Base-by-base conservation (phyloP, 2,113 vertebrate species). In the Periophthalmus modestus region DNA sequence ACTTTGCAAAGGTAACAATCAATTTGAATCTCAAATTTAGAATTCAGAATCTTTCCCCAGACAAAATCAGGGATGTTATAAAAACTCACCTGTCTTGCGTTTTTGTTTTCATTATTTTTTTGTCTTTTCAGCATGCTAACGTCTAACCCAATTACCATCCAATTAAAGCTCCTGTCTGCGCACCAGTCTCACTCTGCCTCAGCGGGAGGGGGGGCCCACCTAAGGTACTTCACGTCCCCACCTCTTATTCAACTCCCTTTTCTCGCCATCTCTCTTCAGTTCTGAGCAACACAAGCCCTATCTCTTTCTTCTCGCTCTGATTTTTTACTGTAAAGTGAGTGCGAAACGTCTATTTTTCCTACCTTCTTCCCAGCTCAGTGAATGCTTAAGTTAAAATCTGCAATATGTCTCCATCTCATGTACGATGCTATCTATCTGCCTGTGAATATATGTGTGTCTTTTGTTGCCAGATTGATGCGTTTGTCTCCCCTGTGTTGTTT, bases 401-500 rank as follows among this genome's bases (percentile, higher is more conserved):
- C 78, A 66, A 78, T 73, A 33, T 50, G 34, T 75, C 57, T 74
- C 36, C 43, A 68, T 63, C 68, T 39, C 28, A 65, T 85, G 52
- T 80, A 52, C 72, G 58, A 61, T 24, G 54, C 55, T 65, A 66
- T 79, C 66, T 75, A 21, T 81, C 48, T 68, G 54, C 72, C 78
- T 81, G 54, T 79, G 71, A 72, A 68, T 75, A 67, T 72, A 61
- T 61, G 67, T 74, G 57, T 76, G 72, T 70, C 79, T 54, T 82
- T 85, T 76, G 63, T 72, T 72, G 52, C 54, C 86, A 90, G 92
- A 94, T 92, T 88, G 90, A 93, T 93, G 89, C 91, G 88, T 89
- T 89, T 92, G 89, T 92, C 78, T 88, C 77, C 62, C 76, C 78
- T 84, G 74, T 88, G 87, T 89, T 91, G 85, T 89, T 85, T 87